Evolutionary conservation across 2,888 invertebrate species (phyloP), one percentile per base, ranked within the genome.

Genomic region (Lycophotia porphyrea): DNA sequence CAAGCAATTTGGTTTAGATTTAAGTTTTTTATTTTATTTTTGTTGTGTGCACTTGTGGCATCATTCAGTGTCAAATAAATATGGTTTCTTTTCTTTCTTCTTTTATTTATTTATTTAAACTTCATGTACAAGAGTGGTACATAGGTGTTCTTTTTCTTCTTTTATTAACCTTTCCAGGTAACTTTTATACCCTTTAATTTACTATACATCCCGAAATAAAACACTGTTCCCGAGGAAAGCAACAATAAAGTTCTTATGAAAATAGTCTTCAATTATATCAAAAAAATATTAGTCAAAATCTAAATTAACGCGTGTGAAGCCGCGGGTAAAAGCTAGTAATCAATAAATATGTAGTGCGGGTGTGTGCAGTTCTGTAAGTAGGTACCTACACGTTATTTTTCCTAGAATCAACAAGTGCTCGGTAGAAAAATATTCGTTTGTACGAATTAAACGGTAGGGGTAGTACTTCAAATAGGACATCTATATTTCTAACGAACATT

Each of bases 391-490:
- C 31, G 4, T 58, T 31, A 21, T 34, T 58, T 58, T 4, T 21
- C 31, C 5, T 24, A 24, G 36, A 61, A 61, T 61, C 60, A 36
- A 61, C 60, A 61, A 61, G 36, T 61, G 60, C 60, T 61, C 34
- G 24, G 24, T 60, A 11, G 5, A 61, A 61, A 58, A 34, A 34
- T 13, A 36, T 61, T 61, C 34, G 5, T 36, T 61, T 36, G 34
- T 36, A 11, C 21, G 11, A 34, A 61, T 24, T 21, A 60, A 21
- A 18, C 2, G 11, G 21, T 34, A 11, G 60, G 11, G 34, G 11
- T 24, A 31, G 58, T 58, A 18, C 58, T 58, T 58, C 21, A 58
- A 58, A 8, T 58, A 58, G 18, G 18, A 31, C 24, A 34, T 61
- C 24, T 61, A 36, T 13, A 36, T 24, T n/a, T n/a, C 7, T 31